Base-by-base conservation (phyloP, 2,888 invertebrate species). In the Drosophila anomalata region DNA sequence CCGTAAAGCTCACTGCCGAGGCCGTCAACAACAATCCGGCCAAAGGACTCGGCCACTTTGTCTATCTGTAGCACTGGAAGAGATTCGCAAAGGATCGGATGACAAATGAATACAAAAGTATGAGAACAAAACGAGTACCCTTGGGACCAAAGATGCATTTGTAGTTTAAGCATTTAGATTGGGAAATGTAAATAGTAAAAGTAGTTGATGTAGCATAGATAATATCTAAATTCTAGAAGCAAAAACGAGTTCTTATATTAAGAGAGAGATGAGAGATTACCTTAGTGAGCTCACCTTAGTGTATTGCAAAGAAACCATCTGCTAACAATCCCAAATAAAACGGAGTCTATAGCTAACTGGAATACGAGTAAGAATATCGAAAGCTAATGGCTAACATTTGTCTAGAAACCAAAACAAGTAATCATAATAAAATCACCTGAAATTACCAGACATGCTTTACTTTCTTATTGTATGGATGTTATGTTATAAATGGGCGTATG, bases 11-110 rank as follows among this genome's bases (percentile, higher is more conserved):
- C 33, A 61, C 73, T 7, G 81, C 80, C 2, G 92, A 92, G 70
- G 87, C 83, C 7, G 92, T 92, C 14, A 92, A 92, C 73, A 91
- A 92, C 75, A 89, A 92, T 77, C 92, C 92, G 9, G 83, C 91
- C 31, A 90, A 90, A 72, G 92, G 92, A 33, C 76, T 91, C 62
- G 92, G 92, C 2, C 92, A 92, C 80, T 92, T 90, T 75, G 90
- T 92, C 41, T 92, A 92, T 61, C 89, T 92, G 76, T 92, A 89
- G 83, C 41, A 52, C 12, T 20, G 44, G 44, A 47, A 36, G 20
- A 14, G 17, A 39, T 24, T 24, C 36, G 17, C 41, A 50, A 31
- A 8, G 41, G 26, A 12, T 39, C 12, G 41, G 6, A 26, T 24
- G 14, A 4, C 17, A 61, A 50, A 52, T 26, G 26, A 77, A 73